A percentile compares a stretch with the other conserved stretches of the same genome.
Evolutionary conservation across 2,113 vertebrate species (phyloP).

Genomic region (Leucopsar rothschildi): DNA sequence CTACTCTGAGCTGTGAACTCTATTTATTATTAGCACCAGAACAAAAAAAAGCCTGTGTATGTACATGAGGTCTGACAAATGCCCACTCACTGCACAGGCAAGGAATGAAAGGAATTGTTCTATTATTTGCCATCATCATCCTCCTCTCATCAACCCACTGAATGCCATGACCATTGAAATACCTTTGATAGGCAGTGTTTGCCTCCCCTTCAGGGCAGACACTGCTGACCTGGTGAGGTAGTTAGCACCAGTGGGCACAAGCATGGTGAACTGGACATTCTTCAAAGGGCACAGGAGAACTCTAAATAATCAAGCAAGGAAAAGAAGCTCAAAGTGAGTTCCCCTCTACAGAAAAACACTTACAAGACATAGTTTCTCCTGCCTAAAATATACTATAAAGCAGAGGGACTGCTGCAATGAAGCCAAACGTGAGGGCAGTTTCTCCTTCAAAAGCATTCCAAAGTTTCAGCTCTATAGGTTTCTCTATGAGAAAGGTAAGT

Average conservation of each 20-base stretch:
- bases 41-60: conserved; percentile 33
- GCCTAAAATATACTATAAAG: background rate
- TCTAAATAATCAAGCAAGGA: background rate
- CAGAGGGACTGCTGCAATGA: background rate
- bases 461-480: background rate
- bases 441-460: background rate
- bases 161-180: background rate
- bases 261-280: background rate
- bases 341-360: background rate
- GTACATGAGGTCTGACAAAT: background rate
- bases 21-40: conserved; percentile 32
- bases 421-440: background rate
- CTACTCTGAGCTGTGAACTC: background rate
- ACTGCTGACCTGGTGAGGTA: background rate
- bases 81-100: conserved; percentile 7
- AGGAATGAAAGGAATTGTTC: background rate
- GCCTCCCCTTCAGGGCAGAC: background rate
- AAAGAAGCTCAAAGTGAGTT: background rate
- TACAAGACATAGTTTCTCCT: background rate
- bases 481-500: background rate
- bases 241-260: background rate
- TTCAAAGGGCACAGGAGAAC: background rate
- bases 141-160: background rate
- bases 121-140: background rate
- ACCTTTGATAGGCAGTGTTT: background rate